These are phyloP conservation scores for Ascidia mentula DNA, from an alignment of 23 tunicate species.

Conservation along the genomic window DNA sequence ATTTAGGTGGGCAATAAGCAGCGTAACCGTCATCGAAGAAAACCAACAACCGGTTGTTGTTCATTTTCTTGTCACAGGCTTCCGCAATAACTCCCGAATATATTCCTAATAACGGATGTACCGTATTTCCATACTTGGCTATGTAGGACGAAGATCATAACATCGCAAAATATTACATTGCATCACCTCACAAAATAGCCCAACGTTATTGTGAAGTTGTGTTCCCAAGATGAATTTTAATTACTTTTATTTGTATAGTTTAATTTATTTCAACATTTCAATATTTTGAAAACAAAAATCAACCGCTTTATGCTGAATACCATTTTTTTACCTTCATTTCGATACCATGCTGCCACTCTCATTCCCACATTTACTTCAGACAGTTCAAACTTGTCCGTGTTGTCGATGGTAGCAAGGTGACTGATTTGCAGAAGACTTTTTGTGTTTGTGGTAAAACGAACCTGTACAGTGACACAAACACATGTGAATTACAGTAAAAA, in stretches of 20 bases:
- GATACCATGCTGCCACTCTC: conserved; percentile 69
- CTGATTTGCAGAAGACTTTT: conserved; percentile 41
- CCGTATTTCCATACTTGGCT: no score
- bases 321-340: conserved; percentile 35
- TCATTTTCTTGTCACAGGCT: conserved; percentile 40
- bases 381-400: conserved; percentile 4
- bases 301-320: background rate
- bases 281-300: background rate
- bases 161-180: background rate
- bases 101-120: conserved; percentile 29
- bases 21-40: conserved; percentile 94
- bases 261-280: no score
- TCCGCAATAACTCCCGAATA: conserved; percentile 84
- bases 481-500: no score
- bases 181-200: no score
- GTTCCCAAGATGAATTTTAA: background rate
- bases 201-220: no score
- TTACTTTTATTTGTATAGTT: background rate
- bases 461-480: conserved; percentile 28
- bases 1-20: conserved; percentile 44
- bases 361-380: conserved; percentile 59
- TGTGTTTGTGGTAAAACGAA: conserved; percentile 29
- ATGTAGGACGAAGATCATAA: background rate
- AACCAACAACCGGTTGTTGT: conserved; percentile 53
- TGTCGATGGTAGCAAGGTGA: conserved; percentile 63